Evolutionary conservation across 2,888 invertebrate genomes (phyloP).

Genomic region (Ectemnius lituratus): DNA sequence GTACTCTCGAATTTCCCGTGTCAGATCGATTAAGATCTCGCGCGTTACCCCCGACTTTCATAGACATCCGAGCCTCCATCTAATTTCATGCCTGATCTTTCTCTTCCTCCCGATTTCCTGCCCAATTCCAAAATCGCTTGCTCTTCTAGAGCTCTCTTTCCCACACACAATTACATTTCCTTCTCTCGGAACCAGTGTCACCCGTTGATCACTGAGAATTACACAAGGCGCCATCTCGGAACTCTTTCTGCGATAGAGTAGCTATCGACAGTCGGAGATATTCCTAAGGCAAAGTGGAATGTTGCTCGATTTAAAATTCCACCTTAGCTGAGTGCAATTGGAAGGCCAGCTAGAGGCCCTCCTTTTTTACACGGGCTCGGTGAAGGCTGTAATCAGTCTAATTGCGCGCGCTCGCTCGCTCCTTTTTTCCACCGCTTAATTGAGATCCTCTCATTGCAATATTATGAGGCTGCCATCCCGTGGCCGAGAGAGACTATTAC

Average conservation of each 20-base stretch:
- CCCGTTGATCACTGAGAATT: too few relatives aligned
- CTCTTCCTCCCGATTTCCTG: too few relatives aligned
- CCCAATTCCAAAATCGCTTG: too few relatives aligned
- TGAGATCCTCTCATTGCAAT: not conserved
- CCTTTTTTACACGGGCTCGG: not conserved
- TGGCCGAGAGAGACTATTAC: not conserved
- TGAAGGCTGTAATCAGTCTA: constrained; percentile 2
- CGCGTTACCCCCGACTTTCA: not conserved
- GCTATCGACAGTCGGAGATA: not conserved
- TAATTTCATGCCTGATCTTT: too few relatives aligned
- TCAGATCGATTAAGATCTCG: constrained; percentile 55
- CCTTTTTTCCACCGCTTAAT: constrained; percentile 3
- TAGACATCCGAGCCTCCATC: too few relatives aligned
- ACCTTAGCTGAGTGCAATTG: not conserved
- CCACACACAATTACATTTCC: too few relatives aligned
- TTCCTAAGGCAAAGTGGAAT: not conserved
- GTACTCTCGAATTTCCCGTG: constrained; percentile 58
- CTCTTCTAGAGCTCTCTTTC: too few relatives aligned
- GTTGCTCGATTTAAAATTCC: constrained; percentile 2
- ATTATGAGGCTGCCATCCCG: not conserved
- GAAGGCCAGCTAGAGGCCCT: too few relatives aligned
- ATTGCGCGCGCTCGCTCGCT: not conserved
- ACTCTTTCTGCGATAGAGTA: too few relatives aligned
- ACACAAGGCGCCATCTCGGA: too few relatives aligned
- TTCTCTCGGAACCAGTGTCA: too few relatives aligned